Evolutionary conservation across 2,888 invertebrate species (phyloP), one percentile per base, ranked within the genome.

Genomic region (Lamellibrachia satsuma): DNA sequence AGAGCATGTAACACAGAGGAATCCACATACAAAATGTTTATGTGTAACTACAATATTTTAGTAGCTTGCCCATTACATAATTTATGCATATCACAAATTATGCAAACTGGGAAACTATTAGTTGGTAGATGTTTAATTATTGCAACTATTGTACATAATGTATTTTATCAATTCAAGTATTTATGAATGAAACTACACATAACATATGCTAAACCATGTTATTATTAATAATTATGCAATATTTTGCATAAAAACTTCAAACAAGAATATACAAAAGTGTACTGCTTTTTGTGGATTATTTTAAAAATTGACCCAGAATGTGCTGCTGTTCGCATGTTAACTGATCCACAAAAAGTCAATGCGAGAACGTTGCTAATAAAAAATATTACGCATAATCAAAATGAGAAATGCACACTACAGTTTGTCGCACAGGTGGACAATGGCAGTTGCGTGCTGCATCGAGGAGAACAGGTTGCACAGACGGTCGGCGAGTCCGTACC

Each of bases 371-470:
- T 75, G 75, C n/a, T 75, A 75, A n/a, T 75, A 75, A 75, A 75
- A 75, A 75, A 75, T 75, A 75, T 75, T 75, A 75, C 15, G 75
- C 75, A 75, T 75, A 75, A 75, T 75, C 75, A 75, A 75, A 75
- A 75, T 6, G 75, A 6, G 75, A 75, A 75, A 75, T 75, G 22
- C 75, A 75, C 75, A 75, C 75, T 75, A 75, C 75, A n/a, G 75
- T 75, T 75, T 75, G 75, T 15, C 75, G 22, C 3, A 2, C 75
- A n/a, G 75, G n/a, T 15, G 75, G 75, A 75, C 75, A 75, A 75
- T 75, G 75, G 75, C 22, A n/a, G 22, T 75, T 75, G 75, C 75
- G 75, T 75, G 75, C 75, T 75, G 11, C 22, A 6, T 15, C 22
- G 75, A 15, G 6, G 22, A 75, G 75, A 75, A 75, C 75, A 75